Evolutionary conservation across 2,888 invertebrate species (phyloP), one percentile per base, ranked within the genome.

Genomic region (Keiferia lycopersicella): DNA sequence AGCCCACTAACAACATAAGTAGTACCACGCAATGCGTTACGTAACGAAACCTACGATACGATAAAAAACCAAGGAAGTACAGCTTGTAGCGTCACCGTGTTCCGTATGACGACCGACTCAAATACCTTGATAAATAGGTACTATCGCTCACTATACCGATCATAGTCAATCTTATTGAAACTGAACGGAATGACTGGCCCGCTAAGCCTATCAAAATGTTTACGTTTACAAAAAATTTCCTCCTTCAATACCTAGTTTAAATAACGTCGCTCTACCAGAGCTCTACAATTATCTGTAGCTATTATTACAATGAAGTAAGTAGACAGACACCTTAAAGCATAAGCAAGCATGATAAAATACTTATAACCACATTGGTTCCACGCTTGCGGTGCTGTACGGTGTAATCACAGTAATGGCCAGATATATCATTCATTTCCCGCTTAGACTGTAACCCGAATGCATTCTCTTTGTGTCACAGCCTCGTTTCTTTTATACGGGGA

Each of bases 371-470:
- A 39, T 41, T 57, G 48, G 57, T 26, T 61, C 50, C 61, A 58
- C 56, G 30, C 20, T 62, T 41, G 48, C 45, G 22, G 41, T 41
- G 48, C 45, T 16, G 41, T 41, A 39, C 50, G 30, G 59, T 65
- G 75, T 79, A 85, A 87, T 87, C 81, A 74, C 76, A 77, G 80
- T 86, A 86, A 87, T 87, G 84, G 80, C 69, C 69, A 73, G 71
- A 72, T 77, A 79, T 78, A 74, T 71, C 79, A 78, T 78, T 79
- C 79, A 76, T 75, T 75, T 81, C 77, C 75, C 76, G 71, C 78
- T 78, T 77, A 74, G 74, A 67, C 68, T 81, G 77, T 83, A 83
- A 83, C 82, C 82, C 82, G 82, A 84, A 84, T 85, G 84, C 81
- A 84, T 82, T 82, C 81, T 82, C 85, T 82, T 85, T 85, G 76